Evolutionary conservation across 2,888 invertebrate species (phyloP).

Genomic region (Sipha maydis): DNA sequence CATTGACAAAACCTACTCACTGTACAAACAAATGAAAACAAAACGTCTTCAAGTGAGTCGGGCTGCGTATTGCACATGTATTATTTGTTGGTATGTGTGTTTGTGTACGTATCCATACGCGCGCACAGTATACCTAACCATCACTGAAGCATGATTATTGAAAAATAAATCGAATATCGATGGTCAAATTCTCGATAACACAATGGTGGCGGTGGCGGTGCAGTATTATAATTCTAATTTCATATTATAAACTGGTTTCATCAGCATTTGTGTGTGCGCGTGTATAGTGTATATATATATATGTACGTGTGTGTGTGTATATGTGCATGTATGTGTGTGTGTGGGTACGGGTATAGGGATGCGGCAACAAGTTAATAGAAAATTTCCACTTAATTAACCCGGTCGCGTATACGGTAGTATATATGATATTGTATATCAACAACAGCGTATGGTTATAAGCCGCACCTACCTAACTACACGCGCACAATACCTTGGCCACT

Average conservation of each 20-base stretch:
- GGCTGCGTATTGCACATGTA: neutral
- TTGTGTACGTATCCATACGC: neutral
- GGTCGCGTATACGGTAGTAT: conserved; percentile 32
- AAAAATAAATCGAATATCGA: conserved; percentile 11
- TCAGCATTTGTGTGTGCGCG: neutral
- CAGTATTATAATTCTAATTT: conserved; percentile 24
- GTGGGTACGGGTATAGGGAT: conserved; percentile 16
- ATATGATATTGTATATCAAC: conserved; percentile 33
- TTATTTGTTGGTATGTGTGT: neutral
- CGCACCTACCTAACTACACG: conserved; percentile 37
- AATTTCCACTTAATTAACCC: conserved; percentile 61
- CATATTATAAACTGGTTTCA: conserved; percentile 38
- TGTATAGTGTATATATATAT: neutral
- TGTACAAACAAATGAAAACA: neutral
- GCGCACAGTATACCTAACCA: neutral
- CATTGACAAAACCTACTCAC: neutral
- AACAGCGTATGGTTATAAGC: conserved; percentile 8
- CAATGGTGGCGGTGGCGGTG: neutral
- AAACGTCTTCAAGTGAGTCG: neutral
- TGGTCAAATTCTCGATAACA: neutral
- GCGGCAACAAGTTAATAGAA: conserved; percentile 60
- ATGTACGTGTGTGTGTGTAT: neutral
- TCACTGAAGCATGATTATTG: conserved; percentile 25
- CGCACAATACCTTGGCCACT: conserved; percentile 23
- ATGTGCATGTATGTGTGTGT: neutral